These are phyloP conservation scores for Xerus inauris DNA, from an alignment of 2,113 vertebrate genomes.

Conservation along the genomic window DNA sequence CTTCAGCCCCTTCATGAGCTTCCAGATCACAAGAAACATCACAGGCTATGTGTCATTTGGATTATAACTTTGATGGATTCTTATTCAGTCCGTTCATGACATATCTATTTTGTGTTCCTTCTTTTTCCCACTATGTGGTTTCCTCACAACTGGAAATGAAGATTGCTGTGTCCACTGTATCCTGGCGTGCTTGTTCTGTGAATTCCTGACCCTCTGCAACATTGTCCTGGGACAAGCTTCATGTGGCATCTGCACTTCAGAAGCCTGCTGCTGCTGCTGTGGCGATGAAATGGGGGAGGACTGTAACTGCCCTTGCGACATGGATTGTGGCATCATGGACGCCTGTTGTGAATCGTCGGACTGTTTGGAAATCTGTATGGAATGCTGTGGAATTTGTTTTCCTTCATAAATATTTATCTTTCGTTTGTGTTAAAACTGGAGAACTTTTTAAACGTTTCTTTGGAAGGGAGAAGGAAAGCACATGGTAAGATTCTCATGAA, in stretches of 20 bases:
- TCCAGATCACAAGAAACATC: neutral
- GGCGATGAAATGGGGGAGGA: constrained; percentile 93
- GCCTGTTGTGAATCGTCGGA: constrained; percentile 98
- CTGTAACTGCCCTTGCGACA: constrained; percentile 90
- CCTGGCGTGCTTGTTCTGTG: constrained; percentile 99
- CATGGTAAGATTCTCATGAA: constrained; percentile 81
- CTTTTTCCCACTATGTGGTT: neutral
- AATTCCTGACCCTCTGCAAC: constrained; percentile 98
- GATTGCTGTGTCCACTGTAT: constrained; percentile 99
- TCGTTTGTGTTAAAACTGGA: constrained; percentile 86
- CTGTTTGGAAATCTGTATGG: constrained; percentile 99
- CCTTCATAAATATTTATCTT: constrained; percentile 90
- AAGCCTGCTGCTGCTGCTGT: constrained; percentile 96
- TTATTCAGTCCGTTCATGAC: neutral
- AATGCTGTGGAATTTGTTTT: constrained; percentile 99
- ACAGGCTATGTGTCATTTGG: too few species aligned
- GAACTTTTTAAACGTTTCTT: constrained; percentile 74
- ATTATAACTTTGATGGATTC: neutral
- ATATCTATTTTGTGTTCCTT: neutral
- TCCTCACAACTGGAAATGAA: constrained; percentile 78
- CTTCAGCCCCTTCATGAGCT: neutral
- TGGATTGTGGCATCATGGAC: constrained; percentile 99
- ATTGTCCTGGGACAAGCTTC: constrained; percentile 96
- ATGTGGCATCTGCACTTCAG: constrained; percentile 93
- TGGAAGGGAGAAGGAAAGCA: constrained; percentile 70